Conservation (phyloP, 2,888 invertebrate species). For the Amblyteles armatorius region DNA sequence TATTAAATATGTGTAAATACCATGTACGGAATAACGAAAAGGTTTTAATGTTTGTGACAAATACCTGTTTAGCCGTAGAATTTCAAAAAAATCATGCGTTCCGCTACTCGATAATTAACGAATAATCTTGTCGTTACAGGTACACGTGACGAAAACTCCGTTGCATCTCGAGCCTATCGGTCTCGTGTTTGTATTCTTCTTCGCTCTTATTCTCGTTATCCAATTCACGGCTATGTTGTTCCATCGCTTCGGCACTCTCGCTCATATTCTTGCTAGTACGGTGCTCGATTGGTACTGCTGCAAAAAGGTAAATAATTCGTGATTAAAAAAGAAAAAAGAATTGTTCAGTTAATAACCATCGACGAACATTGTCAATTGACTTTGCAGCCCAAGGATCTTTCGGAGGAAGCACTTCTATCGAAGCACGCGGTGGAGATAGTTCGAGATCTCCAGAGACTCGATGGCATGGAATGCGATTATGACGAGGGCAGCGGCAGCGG, state of each 20-base stretch:
- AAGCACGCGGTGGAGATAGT: too few relatives aligned
- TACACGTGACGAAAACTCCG: slow-evolving; percentile 94
- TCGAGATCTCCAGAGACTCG: too few relatives aligned
- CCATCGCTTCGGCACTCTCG: slow-evolving; percentile 98
- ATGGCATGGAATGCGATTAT: too few relatives aligned
- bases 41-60: too few relatives aligned
- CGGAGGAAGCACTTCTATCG: slow-evolving; percentile 94
- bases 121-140: slow-evolving; percentile 86
- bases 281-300: slow-evolving; percentile 94
- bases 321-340: background rate
- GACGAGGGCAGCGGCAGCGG: too few relatives aligned
- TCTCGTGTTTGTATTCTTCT: slow-evolving; percentile 98
- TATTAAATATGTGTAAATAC: too few relatives aligned
- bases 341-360: background rate
- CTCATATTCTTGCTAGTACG: slow-evolving; percentile 98
- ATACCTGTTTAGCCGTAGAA: too few relatives aligned
- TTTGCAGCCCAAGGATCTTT: slow-evolving; percentile 92
- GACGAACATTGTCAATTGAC: slow-evolving; percentile 84
- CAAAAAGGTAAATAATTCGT: slow-evolving; percentile 88
- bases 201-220: slow-evolving; percentile 97
- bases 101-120: slow-evolving; percentile 31
- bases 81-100: slow-evolving; percentile 12
- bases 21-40: too few relatives aligned
- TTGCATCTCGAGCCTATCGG: slow-evolving; percentile 98
- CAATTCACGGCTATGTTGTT: slow-evolving; percentile 99